Percentiles rank a stretch among this genome's conserved stretches.
phyloP scores from a whole-genome alignment of 2,113 vertebrate genomes.

The Heliornis fulica region DNA sequence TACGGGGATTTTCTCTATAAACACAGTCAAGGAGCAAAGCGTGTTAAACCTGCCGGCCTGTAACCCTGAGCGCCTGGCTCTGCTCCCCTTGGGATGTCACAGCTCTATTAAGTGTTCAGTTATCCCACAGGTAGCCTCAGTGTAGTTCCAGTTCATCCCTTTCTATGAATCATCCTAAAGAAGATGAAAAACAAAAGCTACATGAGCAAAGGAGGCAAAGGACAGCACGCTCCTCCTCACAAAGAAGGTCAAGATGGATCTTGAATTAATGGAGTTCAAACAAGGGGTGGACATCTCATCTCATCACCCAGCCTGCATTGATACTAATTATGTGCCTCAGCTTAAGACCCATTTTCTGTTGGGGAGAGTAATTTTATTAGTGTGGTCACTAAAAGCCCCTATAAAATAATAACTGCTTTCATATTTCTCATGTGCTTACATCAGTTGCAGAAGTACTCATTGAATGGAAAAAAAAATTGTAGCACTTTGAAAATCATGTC shows the following conservation, averaged over 20 bases:
- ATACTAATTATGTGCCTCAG: background rate
- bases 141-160: background rate
- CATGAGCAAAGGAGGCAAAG: background rate
- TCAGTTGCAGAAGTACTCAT: background rate
- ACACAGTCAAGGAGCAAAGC: background rate
- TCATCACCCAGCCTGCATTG: background rate
- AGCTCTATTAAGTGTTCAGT: background rate
- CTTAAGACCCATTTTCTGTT: background rate
- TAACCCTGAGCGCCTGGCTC: background rate
- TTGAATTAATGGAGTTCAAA: background rate
- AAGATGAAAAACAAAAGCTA: background rate
- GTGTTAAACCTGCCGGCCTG: background rate
- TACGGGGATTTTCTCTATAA: background rate
- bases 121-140: background rate
- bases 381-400: background rate
- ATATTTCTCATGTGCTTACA: background rate
- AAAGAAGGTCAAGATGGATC: background rate
- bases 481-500: accelerated
- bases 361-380: background rate
- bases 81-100: background rate
- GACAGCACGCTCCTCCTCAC: accelerated
- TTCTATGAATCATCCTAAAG: background rate
- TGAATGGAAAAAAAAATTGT: background rate
- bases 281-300: background rate
- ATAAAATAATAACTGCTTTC: background rate